phyloP scores from a whole-genome alignment of 30 jellyfish, hydroid and myxozoan genomes.

The Cassiopea xamachana region DNA sequence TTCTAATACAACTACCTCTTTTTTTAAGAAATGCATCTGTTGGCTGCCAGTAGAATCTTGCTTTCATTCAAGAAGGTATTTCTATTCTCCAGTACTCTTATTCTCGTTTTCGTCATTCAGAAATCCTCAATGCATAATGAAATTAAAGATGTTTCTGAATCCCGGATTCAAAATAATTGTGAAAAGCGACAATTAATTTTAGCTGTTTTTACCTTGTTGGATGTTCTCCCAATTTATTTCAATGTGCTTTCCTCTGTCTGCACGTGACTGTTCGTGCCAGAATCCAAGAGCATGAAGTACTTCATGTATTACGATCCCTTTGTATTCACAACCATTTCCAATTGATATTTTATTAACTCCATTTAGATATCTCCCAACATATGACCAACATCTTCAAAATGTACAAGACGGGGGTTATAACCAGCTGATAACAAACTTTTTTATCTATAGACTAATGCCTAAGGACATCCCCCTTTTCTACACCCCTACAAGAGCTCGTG shows the following conservation, averaged over 20 bases:
- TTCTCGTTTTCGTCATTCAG: too few species aligned
- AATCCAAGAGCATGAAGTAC: conserved; percentile 48
- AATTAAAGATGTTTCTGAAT: too few species aligned
- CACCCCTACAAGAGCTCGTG: too few species aligned
- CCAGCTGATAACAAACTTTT: too few species aligned
- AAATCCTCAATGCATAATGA: too few species aligned
- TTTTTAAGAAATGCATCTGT: too few species aligned
- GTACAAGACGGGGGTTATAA: background rate
- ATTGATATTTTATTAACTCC: conserved; percentile 18
- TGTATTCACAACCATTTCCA: conserved; percentile 30
- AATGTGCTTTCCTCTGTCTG: conserved; percentile 26
- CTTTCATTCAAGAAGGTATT: too few species aligned
- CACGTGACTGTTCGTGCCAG: conserved; percentile 48
- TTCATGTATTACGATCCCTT: conserved; percentile 44
- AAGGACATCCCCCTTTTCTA: too few species aligned
- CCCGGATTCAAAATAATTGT: too few species aligned
- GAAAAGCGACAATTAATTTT: background rate
- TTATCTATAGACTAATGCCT: too few species aligned
- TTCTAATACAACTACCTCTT: background rate
- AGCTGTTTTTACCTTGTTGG: conserved; percentile 10
- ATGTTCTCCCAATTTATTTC: conserved; percentile 49
- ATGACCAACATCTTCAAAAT: conserved; percentile 41
- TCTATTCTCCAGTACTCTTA: too few species aligned
- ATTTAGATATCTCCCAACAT: conserved; percentile 30
- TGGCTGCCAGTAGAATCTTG: too few species aligned